These are phyloP conservation scores for Drosophila parabipectinata DNA, from an alignment of 1,140 invertebrate genomes.

Conservation along the genomic window DNA sequence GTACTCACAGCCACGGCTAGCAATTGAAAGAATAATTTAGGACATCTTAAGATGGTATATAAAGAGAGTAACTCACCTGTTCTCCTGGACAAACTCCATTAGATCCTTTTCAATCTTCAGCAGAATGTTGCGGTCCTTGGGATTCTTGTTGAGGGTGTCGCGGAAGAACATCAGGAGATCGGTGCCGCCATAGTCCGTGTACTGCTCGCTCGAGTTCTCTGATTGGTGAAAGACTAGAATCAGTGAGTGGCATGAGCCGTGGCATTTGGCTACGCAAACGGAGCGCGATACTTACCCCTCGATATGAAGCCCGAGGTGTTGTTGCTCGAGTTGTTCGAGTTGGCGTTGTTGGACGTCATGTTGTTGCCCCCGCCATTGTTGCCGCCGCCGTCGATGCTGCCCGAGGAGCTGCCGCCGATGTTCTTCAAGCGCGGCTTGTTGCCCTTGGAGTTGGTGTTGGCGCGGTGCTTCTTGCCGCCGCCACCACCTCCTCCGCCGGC, in stretches of 20 bases:
- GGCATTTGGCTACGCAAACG: slow-evolving; percentile 16
- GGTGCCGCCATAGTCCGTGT: slow-evolving; percentile 90
- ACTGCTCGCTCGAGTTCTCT: slow-evolving; percentile 93
- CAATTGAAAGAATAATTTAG: slow-evolving; percentile 5
- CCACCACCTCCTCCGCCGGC: slow-evolving; percentile 37
- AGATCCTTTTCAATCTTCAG: slow-evolving; percentile 95
- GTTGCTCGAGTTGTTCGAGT: slow-evolving; percentile 76
- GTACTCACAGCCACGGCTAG: slow-evolving; percentile 87
- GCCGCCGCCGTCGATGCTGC: slow-evolving; percentile 61
- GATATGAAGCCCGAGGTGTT: slow-evolving; percentile 83
- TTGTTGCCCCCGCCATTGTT: slow-evolving; percentile 15
- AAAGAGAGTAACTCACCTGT: slow-evolving; percentile 86
- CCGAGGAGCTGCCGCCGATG: slow-evolving; percentile 67
- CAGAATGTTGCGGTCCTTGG: slow-evolving; percentile 92
- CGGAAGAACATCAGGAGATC: slow-evolving; percentile 95
- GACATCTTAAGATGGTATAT: neutral
- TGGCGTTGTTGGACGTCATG: slow-evolving; percentile 36
- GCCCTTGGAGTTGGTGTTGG: slow-evolving; percentile 84
- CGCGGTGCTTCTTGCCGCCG: slow-evolving; percentile 84
- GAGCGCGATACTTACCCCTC: slow-evolving; percentile 70
- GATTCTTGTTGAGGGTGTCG: slow-evolving; percentile 95
- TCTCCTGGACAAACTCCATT: slow-evolving; percentile 92
- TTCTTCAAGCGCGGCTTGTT: slow-evolving; percentile 83
- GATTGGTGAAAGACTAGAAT: slow-evolving; percentile 84
- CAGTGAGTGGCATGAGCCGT: slow-evolving; percentile 64